These are phyloP conservation scores for Neostethus bicornis DNA, from an alignment of 2,797 vertebrate species.

Conservation along the genomic window DNA sequence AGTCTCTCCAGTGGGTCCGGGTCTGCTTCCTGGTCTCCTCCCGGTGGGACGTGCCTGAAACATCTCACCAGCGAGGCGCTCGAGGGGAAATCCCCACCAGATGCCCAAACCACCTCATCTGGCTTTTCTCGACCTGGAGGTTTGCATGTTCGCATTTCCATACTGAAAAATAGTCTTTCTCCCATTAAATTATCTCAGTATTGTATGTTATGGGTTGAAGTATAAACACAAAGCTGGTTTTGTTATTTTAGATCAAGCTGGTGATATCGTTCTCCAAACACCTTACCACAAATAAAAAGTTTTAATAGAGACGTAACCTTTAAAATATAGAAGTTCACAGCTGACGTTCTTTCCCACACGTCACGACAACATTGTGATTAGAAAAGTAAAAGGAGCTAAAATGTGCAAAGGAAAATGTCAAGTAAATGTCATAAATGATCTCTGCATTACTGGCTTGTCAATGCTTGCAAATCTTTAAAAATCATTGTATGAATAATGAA, in stretches of 20 bases:
- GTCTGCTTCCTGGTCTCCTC: too few species aligned
- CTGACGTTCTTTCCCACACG: background rate
- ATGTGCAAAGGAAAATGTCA: constrained; percentile 22
- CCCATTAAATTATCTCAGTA: too few species aligned
- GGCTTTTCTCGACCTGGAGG: too few species aligned
- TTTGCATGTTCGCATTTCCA: background rate
- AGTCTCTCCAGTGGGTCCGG: too few species aligned
- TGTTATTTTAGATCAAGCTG: background rate
- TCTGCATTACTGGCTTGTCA: constrained; percentile 4
- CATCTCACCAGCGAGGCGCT: too few species aligned
- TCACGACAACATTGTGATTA: background rate
- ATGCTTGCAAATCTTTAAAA: constrained; percentile 12
- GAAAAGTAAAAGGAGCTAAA: constrained; percentile 7
- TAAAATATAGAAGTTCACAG: constrained; percentile 22
- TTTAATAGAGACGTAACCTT: constrained; percentile 29
- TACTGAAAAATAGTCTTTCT: background rate
- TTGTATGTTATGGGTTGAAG: background rate
- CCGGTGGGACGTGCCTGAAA: too few species aligned
- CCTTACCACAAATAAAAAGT: background rate
- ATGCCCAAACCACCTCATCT: too few species aligned
- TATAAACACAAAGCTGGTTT: constrained; percentile 30
- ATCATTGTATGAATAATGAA: background rate
- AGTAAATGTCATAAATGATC: constrained; percentile 36
- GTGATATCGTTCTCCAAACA: constrained; percentile 18
- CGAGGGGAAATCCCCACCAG: too few species aligned